phyloP scores from a whole-genome alignment of 1,140 invertebrate genomes.

The Drosophila funebris region DNA sequence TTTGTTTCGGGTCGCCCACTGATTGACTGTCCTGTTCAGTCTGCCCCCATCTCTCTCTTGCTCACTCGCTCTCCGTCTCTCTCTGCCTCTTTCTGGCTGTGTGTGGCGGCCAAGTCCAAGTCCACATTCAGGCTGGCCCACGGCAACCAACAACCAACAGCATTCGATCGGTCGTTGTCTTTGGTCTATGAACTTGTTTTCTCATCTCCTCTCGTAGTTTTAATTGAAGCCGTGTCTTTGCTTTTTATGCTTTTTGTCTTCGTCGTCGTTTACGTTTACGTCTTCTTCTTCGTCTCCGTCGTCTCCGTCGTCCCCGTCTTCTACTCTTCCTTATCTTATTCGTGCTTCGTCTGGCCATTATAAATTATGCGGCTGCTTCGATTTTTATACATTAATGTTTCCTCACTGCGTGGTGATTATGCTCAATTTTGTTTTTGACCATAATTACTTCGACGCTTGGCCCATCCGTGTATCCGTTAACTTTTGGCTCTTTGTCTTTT shows the following conservation, averaged over 20 bases:
- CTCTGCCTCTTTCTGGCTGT: conserved; percentile 17
- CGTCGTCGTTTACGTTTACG: conserved; percentile 7
- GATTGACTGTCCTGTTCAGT: conserved; percentile 41
- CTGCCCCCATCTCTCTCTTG: not conserved
- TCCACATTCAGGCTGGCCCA: conserved; percentile 34
- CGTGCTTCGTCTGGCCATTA: conserved; percentile 48
- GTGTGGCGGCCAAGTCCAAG: conserved; percentile 42
- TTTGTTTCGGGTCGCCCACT: conserved; percentile 62
- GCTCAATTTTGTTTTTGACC: conserved; percentile 80
- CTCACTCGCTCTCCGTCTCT: not conserved
- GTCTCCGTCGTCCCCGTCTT: conserved; percentile 19
- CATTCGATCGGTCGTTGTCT: conserved; percentile 62
- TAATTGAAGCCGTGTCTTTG: conserved; percentile 80
- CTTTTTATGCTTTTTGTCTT: conserved; percentile 50
- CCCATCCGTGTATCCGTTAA: conserved; percentile 44
- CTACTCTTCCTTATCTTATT: conserved; percentile 34
- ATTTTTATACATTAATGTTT: conserved; percentile 70
- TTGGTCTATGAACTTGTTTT: conserved; percentile 80
- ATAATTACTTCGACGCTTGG: conserved; percentile 63
- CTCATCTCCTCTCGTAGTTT: conserved; percentile 51
- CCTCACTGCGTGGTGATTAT: conserved; percentile 70
- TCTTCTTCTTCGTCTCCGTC: conserved; percentile 9
- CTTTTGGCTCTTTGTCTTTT: conserved; percentile 1
- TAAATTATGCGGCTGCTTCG: conserved; percentile 70
- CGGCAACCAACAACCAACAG: conserved; percentile 49